These are phyloP conservation scores for Arge pagana DNA, from an alignment of 2,888 invertebrate genomes.

Conservation along the genomic window DNA sequence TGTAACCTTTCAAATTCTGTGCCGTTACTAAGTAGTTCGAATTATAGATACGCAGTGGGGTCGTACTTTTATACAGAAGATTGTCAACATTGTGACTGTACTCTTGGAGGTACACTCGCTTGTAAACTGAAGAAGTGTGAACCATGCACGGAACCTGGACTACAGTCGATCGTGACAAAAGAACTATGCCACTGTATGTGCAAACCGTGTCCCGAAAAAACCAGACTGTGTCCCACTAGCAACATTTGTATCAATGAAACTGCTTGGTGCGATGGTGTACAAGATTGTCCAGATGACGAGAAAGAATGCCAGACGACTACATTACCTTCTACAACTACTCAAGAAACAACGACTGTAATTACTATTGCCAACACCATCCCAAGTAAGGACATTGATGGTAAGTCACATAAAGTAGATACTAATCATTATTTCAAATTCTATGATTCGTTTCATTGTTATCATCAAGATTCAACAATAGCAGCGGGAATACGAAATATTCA, in stretches of 20 bases:
- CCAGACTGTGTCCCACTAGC: conserved; percentile 74
- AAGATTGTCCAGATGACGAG: conserved; percentile 86
- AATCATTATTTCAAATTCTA: too few species aligned
- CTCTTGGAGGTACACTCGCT: conserved; percentile 71
- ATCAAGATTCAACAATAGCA: too few species aligned
- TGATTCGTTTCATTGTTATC: too few species aligned
- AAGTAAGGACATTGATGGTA: too few species aligned
- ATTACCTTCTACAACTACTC: conserved; percentile 27
- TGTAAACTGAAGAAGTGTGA: conserved; percentile 75
- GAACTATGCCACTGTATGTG: conserved; percentile 74
- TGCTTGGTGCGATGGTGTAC: conserved; percentile 80
- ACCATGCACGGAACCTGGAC: conserved; percentile 64
- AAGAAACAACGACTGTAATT: conserved; percentile 33
- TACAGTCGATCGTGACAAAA: conserved; percentile 65
- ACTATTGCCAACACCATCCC: neutral
- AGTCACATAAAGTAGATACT: too few species aligned
- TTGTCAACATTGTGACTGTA: conserved; percentile 81
- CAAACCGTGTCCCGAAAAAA: conserved; percentile 70
- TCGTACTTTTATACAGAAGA: conserved; percentile 71
- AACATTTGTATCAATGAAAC: conserved; percentile 71
- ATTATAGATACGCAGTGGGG: conserved; percentile 72
- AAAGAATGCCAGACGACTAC: conserved; percentile 61
- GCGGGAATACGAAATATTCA: neutral
- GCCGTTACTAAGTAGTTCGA: neutral
- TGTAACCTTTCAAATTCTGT: neutral